Evolutionary conservation across 2,888 invertebrate species (phyloP), one percentile per base, ranked within the genome.

Genomic region (Dyspetes luteomarginatus): DNA sequence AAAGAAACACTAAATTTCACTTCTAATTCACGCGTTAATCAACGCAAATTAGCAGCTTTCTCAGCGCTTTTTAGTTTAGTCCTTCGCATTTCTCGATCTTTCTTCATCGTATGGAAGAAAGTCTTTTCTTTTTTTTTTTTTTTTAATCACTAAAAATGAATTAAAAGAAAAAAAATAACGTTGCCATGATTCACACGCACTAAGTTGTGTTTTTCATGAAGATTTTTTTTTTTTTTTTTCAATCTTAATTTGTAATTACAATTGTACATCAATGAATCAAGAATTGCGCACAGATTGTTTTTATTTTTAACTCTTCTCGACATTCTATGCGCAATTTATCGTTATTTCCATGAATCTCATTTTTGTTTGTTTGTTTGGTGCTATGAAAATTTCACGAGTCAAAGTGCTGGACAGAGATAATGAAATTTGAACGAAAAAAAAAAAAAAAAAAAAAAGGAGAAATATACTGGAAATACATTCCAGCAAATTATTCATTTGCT

Each of bases 391-490:
- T 56, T 30, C 48, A 24, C 74, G 48, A 48, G 48, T 74, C 45
- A 26, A 26, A 41, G 36, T 41, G n/a, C 5, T 17, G 22, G 30
- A 48, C 30, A 28, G 9, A 22, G 22, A 71, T 36, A 9, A 52
- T 41, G n/a, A n/a, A n/a, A 9, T 41, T 62, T 48, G 56, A 5
- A 19, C 15, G n/a, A n/a, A n/a, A n/a, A n/a, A n/a, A n/a, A n/a
- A n/a, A n/a, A n/a, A n/a, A n/a, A n/a, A n/a, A n/a, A n/a, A n/a
- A n/a, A n/a, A n/a, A n/a, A n/a, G n/a, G 41, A 56, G 22, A 12
- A 81, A 77, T 76, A 67, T 56, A 68, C 76, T 81, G 81, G 81
- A 60, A 62, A 68, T 45, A 81, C 81, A 81, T 81, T 81, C 81
- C 81, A 73, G 73, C 58, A 56, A 69, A 56, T 77, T 68, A 15